Evolutionary conservation across 2,888 invertebrate species (phyloP).

Genomic region (Cheilosia scutellata): DNA sequence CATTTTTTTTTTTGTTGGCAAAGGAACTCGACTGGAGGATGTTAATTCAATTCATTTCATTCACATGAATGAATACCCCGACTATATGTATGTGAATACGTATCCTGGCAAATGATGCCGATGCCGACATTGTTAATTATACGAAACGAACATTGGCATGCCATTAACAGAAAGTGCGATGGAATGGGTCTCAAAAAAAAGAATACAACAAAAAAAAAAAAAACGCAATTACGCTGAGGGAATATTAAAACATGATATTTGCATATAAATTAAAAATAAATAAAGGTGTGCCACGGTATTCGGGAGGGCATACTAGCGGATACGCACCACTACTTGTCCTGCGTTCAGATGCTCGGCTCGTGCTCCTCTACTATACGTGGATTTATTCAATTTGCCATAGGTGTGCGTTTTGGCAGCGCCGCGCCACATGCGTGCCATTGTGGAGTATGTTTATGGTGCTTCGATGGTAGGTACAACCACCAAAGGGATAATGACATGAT

Average conservation of each 20-base stretch:
- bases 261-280: slow-evolving; percentile 76
- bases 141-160: slow-evolving; percentile 47
- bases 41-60: slow-evolving; percentile 48
- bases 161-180: slow-evolving; percentile 44
- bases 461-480: slow-evolving; percentile 20
- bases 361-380: slow-evolving; percentile 21
- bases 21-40: slow-evolving; percentile 13
- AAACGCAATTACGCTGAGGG: slow-evolving; percentile 74
- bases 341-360: slow-evolving; percentile 16
- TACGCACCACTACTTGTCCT: background rate
- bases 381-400: slow-evolving; percentile 69
- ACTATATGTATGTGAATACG: slow-evolving; percentile 5
- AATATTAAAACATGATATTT: slow-evolving; percentile 75
- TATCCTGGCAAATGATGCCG: slow-evolving; percentile 60
- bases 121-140: slow-evolving; percentile 70
- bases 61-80: slow-evolving; percentile 22
- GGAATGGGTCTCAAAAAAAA: slow-evolving; percentile 26
- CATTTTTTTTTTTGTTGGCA: background rate
- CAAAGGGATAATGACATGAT: slow-evolving; percentile 67
- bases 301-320: slow-evolving; percentile 21
- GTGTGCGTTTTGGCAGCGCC: slow-evolving; percentile 41
- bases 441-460: background rate
- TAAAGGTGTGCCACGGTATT: slow-evolving; percentile 57
- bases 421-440: slow-evolving; percentile 31
- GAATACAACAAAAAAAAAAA: slow-evolving; percentile 22